Conservation (phyloP, 2,113 vertebrate species). For the Monarcha castaneiventris region DNA sequence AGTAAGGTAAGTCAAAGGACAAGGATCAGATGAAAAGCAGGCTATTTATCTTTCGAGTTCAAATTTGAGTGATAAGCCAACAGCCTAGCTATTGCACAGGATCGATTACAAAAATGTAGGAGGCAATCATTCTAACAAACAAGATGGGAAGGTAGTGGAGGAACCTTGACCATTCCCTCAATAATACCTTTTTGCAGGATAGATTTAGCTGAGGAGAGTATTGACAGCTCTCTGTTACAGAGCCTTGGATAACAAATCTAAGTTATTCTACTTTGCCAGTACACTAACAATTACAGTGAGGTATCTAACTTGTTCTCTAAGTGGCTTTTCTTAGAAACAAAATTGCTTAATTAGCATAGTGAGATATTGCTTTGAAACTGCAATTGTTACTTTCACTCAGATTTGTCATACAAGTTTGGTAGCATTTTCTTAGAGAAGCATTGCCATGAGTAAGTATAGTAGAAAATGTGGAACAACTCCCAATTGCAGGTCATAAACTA, state of each 20-base stretch:
- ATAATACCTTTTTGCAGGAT: not conserved
- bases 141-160: not conserved
- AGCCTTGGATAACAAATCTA: not conserved
- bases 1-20: not conserved
- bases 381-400: not conserved
- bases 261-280: not conserved
- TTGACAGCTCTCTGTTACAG: not conserved
- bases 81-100: not conserved
- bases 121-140: not conserved
- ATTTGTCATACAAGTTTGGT: not conserved
- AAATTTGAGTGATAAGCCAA: not conserved
- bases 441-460: not conserved
- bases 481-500: not conserved
- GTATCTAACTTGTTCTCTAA: not conserved
- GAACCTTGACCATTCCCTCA: not conserved
- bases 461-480: not conserved
- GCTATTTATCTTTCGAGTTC: not conserved
- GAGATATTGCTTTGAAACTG: not conserved
- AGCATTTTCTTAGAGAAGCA: not conserved
- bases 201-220: not conserved
- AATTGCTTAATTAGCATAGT: not conserved
- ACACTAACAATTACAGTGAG: not conserved
- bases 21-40: not conserved
- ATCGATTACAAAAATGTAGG: not conserved
- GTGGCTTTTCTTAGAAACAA: conserved; percentile 8